Evolutionary conservation across 2,797 vertebrate species (phyloP), one percentile per base, ranked within the genome.

Genomic region (Caiman crocodilus): DNA sequence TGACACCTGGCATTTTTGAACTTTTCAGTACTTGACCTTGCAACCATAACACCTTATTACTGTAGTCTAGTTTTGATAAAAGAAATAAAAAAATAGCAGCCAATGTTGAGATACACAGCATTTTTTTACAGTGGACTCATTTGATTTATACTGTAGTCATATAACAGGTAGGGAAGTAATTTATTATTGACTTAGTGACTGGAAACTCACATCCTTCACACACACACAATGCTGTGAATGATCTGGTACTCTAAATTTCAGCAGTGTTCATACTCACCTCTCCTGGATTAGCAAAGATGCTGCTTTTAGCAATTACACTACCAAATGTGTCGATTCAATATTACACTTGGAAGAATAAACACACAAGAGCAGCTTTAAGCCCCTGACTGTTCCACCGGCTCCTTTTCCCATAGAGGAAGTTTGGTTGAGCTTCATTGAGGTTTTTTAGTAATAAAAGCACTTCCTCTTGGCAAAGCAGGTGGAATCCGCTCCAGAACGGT

Each of bases 111-210:
- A 74, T 16, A 28, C 28, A 3, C 4, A 64, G n/a, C 17, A 74
- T 30, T 82, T 57, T 79, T 61, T 87, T 56, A 78, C 87, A 92
- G 86, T 5, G 32, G 50, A 93, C 90, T 82, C 56, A 3, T 69
- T 79, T 93, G 85, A 94, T 96, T 96, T 94, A 94, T 85, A n/a
- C 17, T 42, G 42, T 30, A 81, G 20, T 16, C 79, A 79, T 94
- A 84, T 0, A 77, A 90, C 23, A 74, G 59, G 84, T 32, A 87
- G 77, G 63, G 77, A 87, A 23, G 67, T 61, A 18, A 96, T 91
- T 93, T 88, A 88, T 90, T 90, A 85, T 67, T 50, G 82, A 75
- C 23, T 85, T 77, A 71, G 76, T 15, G 11, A 75, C 87, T 95
- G 79, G 28, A 83, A 92, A 81, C 85, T 58, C 28, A 69, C 69